Evolutionary conservation across 1,140 invertebrate species (phyloP).

Genomic region (Dryas iulia): DNA sequence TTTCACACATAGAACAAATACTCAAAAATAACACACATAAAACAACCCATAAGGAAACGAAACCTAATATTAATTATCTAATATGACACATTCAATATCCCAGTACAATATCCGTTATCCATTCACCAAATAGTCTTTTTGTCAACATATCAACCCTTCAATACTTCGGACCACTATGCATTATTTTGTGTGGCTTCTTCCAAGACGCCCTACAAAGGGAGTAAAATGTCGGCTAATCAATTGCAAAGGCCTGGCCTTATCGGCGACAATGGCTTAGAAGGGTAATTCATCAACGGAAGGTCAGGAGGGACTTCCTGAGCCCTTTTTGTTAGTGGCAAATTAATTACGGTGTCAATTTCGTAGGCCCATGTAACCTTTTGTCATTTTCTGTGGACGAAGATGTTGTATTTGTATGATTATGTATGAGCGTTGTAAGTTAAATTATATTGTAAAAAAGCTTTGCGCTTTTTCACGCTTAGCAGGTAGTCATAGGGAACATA

Average conservation of each 20-base stretch:
- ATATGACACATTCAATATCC: neutral
- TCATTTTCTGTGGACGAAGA: slow-evolving; percentile 25
- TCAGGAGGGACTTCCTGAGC: slow-evolving; percentile 50
- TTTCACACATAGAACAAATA: too few relatives aligned
- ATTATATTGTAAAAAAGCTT: neutral
- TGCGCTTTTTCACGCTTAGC: too few relatives aligned
- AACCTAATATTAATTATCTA: neutral
- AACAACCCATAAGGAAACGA: neutral
- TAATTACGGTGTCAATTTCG: slow-evolving; percentile 52
- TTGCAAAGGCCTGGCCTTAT: slow-evolving; percentile 62
- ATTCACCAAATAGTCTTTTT: neutral
- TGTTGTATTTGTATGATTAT: neutral
- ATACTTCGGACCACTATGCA: slow-evolving; percentile 11
- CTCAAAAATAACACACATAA: too few relatives aligned
- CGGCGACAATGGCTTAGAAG: slow-evolving; percentile 53
- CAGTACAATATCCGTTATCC: neutral
- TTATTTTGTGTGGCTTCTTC: slow-evolving; percentile 50
- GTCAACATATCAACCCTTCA: slow-evolving; percentile 1
- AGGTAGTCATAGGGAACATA: too few relatives aligned
- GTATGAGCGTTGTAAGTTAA: neutral
- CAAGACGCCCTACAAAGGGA: slow-evolving; percentile 57
- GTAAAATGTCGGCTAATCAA: slow-evolving; percentile 72
- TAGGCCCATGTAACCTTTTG: slow-evolving; percentile 37
- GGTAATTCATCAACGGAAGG: slow-evolving; percentile 62
- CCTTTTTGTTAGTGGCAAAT: slow-evolving; percentile 63